phyloP scores from a whole-genome alignment of 2,888 invertebrate genomes.

The Pseudococcus longispinus region DNA sequence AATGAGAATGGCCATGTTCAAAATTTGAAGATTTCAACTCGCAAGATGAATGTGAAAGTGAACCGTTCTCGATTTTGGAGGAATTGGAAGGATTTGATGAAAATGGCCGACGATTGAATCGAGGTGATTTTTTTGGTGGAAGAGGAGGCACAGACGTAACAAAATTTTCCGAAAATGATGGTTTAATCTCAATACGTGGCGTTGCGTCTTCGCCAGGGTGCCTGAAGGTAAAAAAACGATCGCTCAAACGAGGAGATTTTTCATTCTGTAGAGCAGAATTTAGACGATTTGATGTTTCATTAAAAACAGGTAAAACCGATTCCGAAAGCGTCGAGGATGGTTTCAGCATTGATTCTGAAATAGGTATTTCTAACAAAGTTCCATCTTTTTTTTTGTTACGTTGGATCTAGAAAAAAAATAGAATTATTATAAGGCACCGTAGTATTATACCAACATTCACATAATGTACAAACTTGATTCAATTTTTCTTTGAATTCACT shows the following conservation, averaged over 20 bases:
- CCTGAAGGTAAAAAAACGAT: constrained; percentile 64
- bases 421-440: not conserved
- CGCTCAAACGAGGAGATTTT: constrained; percentile 63
- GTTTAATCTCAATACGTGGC: constrained; percentile 55
- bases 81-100: too few relatives aligned
- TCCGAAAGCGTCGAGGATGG: not conserved
- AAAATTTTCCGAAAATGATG: constrained; percentile 61
- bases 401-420: not conserved
- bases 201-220: constrained; percentile 69
- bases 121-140: too few relatives aligned
- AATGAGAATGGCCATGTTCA: too few relatives aligned
- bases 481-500: constrained; percentile 87
- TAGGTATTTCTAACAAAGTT: not conserved
- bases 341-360: not conserved
- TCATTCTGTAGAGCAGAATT: not conserved
- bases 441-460: too few relatives aligned
- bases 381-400: not conserved
- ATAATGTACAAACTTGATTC: constrained; percentile 73
- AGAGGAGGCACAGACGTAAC: too few relatives aligned
- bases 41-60: too few relatives aligned
- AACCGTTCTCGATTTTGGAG: too few relatives aligned
- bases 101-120: too few relatives aligned
- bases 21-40: too few relatives aligned
- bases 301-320: not conserved
- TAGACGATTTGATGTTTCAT: not conserved